Base-by-base conservation (phyloP, 30 jellyfish, hydroid and myxozoan genomes). In the Hydractinia symbiolongicarpus region DNA sequence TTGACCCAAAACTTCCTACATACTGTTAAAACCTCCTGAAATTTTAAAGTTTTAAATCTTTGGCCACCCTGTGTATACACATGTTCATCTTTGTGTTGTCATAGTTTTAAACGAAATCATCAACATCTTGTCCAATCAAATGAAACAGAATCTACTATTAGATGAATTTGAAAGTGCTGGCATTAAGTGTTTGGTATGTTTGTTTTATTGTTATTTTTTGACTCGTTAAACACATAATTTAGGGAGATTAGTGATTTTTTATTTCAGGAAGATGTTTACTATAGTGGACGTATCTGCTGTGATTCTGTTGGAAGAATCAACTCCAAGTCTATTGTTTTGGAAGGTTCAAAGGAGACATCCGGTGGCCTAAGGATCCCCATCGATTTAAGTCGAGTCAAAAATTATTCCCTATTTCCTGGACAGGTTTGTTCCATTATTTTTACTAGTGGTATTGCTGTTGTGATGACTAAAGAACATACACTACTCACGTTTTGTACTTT, bases 291-390 rank as follows among this genome's bases (percentile, higher is more conserved):
- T 54, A 69, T 91, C 50, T 87, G 98, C 62, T 91, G 98, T 77
- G 98, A 91, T 69, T 81, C 98, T 16, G 82, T 91, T 21, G 98
- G 98, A 14, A 87, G 82, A 61, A 64, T 91, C 82, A 91, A 91
- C 70, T 71, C 95, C 6, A 91, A 91, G 55, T 91, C 98, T 21
- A 82, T 91, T 55, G 86, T 91, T 61, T 72, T 91, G 0, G 98
- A 91, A 81, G 98, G 98, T 4, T 69, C 87, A 5, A 73, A 64
- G 16, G 91, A 78, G 30, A 14, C 53, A 5, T 86, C 98, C 5
- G 72, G 73, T 16, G 98, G 98, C 13, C 83, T 69, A n/a, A 82
- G 96, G 21, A 68, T 86, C 60, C 96, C 82, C 13, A 52, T 91
- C 4, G 95, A 91, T 75, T 91, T 85, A 51, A 50, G 84, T 14